Evolutionary conservation across 2,113 vertebrate species (phyloP).

Genomic region (Stictonetta naevosa): DNA sequence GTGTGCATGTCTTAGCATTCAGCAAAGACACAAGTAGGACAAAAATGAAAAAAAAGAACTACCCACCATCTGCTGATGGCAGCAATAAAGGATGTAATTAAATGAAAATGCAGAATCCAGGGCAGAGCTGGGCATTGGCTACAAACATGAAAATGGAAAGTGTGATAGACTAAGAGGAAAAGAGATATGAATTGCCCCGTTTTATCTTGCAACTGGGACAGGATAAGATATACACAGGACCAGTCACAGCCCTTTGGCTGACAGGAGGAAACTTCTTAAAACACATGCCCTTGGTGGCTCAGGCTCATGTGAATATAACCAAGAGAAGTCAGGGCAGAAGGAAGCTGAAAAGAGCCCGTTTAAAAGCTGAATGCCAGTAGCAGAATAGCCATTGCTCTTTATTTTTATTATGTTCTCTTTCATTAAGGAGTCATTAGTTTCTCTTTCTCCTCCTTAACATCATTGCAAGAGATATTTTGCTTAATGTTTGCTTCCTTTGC

Average conservation of each 20-base stretch:
- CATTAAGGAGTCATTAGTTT: neutral
- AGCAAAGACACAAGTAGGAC: neutral
- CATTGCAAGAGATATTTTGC: neutral
- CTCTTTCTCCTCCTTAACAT: neutral
- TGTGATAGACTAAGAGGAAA: neutral
- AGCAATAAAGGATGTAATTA: slow-evolving; percentile 45
- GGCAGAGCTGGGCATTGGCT: neutral
- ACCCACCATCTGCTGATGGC: slow-evolving; percentile 52
- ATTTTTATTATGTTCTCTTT: neutral
- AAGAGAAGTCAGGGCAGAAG: neutral
- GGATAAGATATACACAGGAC: neutral
- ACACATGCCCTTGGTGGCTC: neutral
- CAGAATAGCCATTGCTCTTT: neutral
- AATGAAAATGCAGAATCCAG: slow-evolving; percentile 51
- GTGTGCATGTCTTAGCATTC: neutral
- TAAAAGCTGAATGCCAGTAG: neutral
- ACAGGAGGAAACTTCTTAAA: neutral
- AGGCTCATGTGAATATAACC: neutral
- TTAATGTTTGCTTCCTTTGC: neutral
- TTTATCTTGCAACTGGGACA: neutral
- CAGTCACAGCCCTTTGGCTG: neutral
- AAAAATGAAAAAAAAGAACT: neutral
- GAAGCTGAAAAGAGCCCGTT: neutral
- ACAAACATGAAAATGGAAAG: neutral
- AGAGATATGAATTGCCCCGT: neutral